Base-by-base conservation (phyloP, 2,888 invertebrate species). In the Trachelus iudaicus region DNA sequence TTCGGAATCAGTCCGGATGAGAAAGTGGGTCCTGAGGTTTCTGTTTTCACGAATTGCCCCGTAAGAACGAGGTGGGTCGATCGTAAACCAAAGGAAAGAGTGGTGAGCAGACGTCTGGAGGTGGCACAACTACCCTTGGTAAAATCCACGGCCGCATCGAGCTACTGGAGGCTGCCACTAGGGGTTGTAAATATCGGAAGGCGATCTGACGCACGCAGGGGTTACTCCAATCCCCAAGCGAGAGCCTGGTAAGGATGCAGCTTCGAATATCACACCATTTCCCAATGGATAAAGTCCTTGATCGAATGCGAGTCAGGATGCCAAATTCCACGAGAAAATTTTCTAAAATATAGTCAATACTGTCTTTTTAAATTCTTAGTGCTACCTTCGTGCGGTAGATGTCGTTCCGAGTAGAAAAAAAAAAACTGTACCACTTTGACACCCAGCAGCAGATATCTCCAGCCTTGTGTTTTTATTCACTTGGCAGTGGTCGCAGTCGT, bases 271-370 rank as follows among this genome's bases (percentile, higher is more conserved):
- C 56, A 56, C 23, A 2, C 56, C 56, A 56, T 56, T 56, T 56
- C 56, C 23, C 56, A 23, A 56, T 9, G 9, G 23, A 56, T 56
- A 23, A 56, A 56, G 23, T 56, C 23, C 56, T 9, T 56, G 23
- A 56, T 56, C 56, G 56, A 56, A 56, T 23, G 23, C 23, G 56
- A 56, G 23, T 56, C 23, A 23, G 56, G 56, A 30, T 73, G 33
- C 30, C 23, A 40, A 69, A 31, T 73, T 69, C 6, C 2, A 34
- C 30, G 31, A 75, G 33, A 76, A 71, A 37, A 71, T 75, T 69
- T 34, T 69, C 35, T 30, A 34, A 71, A 74, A 76, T 78, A 71
- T 37, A 30, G 71, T 34, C 76, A 71, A 71, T 71, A 71, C n/a
- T 56, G 23, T 56, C 23, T 23, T 23, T 23, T 56, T 23, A 9